Conservation (phyloP, 2,888 invertebrate genomes). For the Dione vanillae region DNA sequence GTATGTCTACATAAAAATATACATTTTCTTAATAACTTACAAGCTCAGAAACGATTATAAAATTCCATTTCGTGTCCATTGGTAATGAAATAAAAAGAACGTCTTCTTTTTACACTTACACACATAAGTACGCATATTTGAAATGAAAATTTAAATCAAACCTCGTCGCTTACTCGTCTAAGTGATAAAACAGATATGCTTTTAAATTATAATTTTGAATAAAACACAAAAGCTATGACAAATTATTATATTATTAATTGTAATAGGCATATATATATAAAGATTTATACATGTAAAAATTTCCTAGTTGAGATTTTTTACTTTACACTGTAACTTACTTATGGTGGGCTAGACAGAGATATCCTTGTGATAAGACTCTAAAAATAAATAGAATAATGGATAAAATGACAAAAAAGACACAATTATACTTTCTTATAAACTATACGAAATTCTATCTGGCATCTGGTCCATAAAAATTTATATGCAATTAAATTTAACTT, state of each 20-base stretch:
- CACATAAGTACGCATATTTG: not conserved
- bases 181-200: too few relatives aligned
- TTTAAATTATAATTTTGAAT: too few relatives aligned
- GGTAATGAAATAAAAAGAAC: not conserved
- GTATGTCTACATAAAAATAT: not conserved
- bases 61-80: not conserved
- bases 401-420: not conserved
- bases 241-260: too few relatives aligned
- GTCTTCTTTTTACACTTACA: not conserved
- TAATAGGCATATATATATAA: too few relatives aligned
- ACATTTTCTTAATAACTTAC: not conserved
- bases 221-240: not conserved
- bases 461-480: constrained; percentile 26
- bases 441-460: constrained; percentile 19
- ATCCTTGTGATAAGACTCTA: too few relatives aligned
- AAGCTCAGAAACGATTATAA: not conserved
- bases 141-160: not conserved
- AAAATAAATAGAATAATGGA: not conserved
- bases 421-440: constrained; percentile 19
- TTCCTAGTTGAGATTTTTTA: too few relatives aligned
- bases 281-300: too few relatives aligned
- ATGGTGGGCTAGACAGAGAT: too few relatives aligned
- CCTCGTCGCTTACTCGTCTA: too few relatives aligned
- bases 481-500: constrained; percentile 25
- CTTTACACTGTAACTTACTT: too few relatives aligned